Evolutionary conservation across 2,797 vertebrate genomes (phyloP), one percentile per base, ranked within the genome.

Genomic region (Lates japonicus): DNA sequence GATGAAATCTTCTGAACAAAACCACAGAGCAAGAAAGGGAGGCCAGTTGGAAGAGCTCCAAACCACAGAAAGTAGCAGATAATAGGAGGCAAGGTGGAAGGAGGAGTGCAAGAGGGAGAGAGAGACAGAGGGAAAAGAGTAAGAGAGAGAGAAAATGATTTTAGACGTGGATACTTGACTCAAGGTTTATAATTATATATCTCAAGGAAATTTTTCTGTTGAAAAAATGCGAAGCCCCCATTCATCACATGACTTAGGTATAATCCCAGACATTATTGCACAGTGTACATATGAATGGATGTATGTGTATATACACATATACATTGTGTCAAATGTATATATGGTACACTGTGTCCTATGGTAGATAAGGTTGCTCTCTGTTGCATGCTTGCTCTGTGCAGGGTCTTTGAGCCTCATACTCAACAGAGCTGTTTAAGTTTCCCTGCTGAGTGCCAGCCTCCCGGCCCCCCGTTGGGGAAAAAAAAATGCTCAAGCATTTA

Each of bases 21-120:
- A 96, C 95, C 96, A 95, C 96, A 96, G 93, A 94, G 93, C 93
- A 93, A 96, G 93, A 95, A 94, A 94, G 91, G 93, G 91, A 94
- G 92, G 91, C 86, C 48, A 91, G 88, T 94, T 98, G 97, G 97
- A 97, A 92, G 81, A 86, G 62, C 76, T 97, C 97, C 97, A 98
- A 97, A 91, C 96, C 97, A 96, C 96, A 97, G 82, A 93, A 89
- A 94, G 83, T 88, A 91, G 88, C 82, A 93, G 92, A 93, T 92
- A 93, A 93, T 88, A 88, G 80, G 76, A 85, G 86, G 87, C 84
- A 84, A 83, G 85, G 81, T 90, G 78, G 85, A 93, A 87, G 82
- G 66, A 78, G 84, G 84, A 86, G 89, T 29, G 74, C 60, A 66
- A 39, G 52, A 77, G 52, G 70, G 51, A 69, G 74, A 59, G 22